A percentile compares a stretch with the other conserved stretches of the same genome.
Evolutionary conservation across 2,888 invertebrate genomes (phyloP).

Genomic region (Eledona agricola): DNA sequence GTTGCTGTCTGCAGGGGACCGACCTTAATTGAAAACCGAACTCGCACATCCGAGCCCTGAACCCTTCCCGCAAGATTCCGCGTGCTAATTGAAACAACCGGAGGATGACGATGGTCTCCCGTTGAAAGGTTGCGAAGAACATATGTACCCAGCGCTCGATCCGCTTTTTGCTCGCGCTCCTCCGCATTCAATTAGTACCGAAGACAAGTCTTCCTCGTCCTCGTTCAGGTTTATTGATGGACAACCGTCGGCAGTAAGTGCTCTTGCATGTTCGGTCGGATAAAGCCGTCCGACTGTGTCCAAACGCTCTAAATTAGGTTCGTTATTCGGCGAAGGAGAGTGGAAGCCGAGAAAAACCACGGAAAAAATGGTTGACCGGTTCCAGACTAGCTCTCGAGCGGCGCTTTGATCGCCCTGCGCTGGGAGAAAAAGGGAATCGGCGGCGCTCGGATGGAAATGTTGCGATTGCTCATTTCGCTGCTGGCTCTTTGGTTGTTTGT

Average conservation of each 20-base stretch:
- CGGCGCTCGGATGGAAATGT: too few relatives aligned
- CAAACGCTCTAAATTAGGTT: constrained; percentile 13
- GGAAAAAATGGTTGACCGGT: not conserved
- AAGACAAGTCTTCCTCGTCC: constrained; percentile 25
- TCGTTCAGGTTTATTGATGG: constrained; percentile 41
- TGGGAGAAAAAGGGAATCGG: too few relatives aligned
- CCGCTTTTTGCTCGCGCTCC: constrained; percentile 48
- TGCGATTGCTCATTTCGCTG: constrained; percentile 5
- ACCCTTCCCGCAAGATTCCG: too few relatives aligned
- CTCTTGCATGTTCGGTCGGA: constrained; percentile 41
- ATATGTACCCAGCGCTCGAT: constrained; percentile 52
- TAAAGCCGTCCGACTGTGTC: constrained; percentile 12
- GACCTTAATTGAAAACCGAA: too few relatives aligned
- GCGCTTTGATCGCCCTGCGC: too few relatives aligned
- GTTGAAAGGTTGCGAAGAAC: too few relatives aligned
- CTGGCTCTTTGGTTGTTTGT: not conserved
- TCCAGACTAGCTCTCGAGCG: too few relatives aligned
- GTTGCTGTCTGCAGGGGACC: too few relatives aligned
- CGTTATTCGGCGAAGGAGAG: constrained; percentile 2
- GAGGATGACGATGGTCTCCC: too few relatives aligned
- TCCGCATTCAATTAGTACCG: constrained; percentile 41
- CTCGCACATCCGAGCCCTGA: too few relatives aligned
- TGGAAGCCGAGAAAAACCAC: not conserved
- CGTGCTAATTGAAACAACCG: too few relatives aligned
- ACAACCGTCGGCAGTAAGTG: constrained; percentile 41